Evolutionary conservation across 2,888 invertebrate species (phyloP), one percentile per base, ranked within the genome.

Genomic region (Drosophila aldrichi): DNA sequence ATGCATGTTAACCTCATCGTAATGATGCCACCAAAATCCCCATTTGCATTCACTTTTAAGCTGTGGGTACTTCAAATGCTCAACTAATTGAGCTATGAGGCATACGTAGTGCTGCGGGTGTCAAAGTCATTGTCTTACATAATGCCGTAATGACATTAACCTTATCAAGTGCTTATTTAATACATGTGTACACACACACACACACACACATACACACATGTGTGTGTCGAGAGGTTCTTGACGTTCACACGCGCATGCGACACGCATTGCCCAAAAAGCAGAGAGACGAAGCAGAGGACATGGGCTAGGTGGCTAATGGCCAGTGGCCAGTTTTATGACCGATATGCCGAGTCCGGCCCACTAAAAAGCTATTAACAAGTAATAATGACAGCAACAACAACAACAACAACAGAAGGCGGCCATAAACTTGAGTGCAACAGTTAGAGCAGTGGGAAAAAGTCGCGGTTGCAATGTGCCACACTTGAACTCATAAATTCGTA

Each of bases 401-500:
- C 62, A 70, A 44, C 60, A 64, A 3, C 44, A 64, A 40, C 16
- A 20, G 22, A 8, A 52, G 58, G 44, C 59, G 72, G 16, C 51
- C 57, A 57, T 67, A 69, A 67, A 67, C 57, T 67, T 67, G 66
- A 67, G 66, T 67, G 66, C 59, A 82, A 38, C 60, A 65, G 44
- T 44, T 41, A 57, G 41, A 49, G 64, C 57, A 74, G 34, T 74
- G 75, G 75, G 64, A 81, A 66, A 66, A 77, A 63, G 89, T 77
- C 82, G 83, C 88, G 70, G 82, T 64, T 66, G 85, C 82, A 65
- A 70, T 77, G 82, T 74, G 88, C 78, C 89, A 88, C 84, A 85
- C 90, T 85, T 85, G 84, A 85, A 89, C 90, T 79, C 86, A 85
- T 85, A 88, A 85, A 89, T 85, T 89, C 90, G 68, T 72, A 77